A percentile compares a stretch with the other conserved stretches of the same genome.
Conservation (phyloP, 2,797 vertebrate genomes). For the Staurois parvus region DNA sequence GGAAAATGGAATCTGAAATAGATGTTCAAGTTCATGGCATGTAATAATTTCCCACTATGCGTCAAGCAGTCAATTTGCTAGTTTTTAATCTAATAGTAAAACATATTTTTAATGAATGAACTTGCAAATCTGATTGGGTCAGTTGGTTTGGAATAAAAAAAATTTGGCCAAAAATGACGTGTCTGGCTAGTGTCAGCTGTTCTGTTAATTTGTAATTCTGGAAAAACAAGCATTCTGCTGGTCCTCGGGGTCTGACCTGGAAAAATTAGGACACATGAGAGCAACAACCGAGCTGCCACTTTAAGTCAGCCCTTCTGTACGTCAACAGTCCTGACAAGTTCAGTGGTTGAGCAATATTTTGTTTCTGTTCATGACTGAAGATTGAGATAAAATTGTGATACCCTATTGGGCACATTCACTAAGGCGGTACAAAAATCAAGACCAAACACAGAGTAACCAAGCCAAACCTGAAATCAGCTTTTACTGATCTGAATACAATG, state of each 20-base stretch:
- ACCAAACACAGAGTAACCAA: neutral
- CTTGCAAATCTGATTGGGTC: no score
- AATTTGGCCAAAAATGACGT: neutral
- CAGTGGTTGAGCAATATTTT: neutral
- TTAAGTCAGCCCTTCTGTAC: neutral
- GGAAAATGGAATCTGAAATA: no score
- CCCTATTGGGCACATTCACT: neutral
- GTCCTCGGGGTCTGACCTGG: neutral
- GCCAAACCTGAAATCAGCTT: neutral
- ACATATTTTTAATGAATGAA: no score
- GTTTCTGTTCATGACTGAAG: neutral
- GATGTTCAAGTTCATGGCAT: no score
- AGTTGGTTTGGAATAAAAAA: neutral
- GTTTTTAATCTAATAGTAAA: no score
- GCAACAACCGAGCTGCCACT: neutral
- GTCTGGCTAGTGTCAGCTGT: neutral
- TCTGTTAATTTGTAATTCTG: constrained; percentile 7
- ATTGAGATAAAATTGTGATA: neutral
- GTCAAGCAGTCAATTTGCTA: no score
- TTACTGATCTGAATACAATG: no score
- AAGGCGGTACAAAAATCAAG: neutral
- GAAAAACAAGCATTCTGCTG: neutral
- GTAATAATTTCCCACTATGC: no score
- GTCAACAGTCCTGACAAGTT: neutral
- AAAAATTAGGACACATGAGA: neutral